Conservation (phyloP, 2,113 vertebrate species). For the Sphaerodactylus townsendi region DNA sequence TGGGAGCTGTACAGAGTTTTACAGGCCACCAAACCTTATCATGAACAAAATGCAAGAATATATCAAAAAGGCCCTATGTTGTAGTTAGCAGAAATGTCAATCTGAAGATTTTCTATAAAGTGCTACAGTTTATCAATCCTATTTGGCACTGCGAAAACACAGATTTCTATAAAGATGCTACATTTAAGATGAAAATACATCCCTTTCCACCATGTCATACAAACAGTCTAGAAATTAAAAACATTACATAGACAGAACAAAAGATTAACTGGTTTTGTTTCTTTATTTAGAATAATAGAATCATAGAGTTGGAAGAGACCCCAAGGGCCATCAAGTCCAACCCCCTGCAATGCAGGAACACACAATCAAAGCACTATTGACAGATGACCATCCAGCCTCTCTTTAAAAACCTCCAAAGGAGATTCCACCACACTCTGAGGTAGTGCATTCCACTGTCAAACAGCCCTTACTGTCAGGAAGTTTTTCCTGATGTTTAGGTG, state of each 20-base stretch:
- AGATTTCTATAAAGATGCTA: neutral
- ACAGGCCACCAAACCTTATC: constrained; percentile 11
- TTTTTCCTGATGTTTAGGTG: too few species aligned
- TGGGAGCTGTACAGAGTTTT: constrained; percentile 21
- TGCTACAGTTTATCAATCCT: neutral
- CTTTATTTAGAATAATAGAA: too few species aligned
- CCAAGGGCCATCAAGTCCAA: too few species aligned
- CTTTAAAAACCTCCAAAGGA: too few species aligned
- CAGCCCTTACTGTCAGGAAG: too few species aligned
- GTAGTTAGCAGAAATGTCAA: neutral
- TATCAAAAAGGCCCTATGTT: neutral
- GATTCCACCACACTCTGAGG: too few species aligned
- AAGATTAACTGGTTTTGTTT: neutral
- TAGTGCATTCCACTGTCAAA: too few species aligned
- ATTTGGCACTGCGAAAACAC: neutral
- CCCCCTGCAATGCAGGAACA: too few species aligned
- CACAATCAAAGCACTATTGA: too few species aligned
- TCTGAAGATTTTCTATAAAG: neutral
- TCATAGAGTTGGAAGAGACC: too few species aligned
- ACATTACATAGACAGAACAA: neutral
- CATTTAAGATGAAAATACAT: neutral
- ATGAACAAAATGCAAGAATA: neutral
- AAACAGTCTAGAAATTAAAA: neutral
- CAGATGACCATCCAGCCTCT: too few species aligned
- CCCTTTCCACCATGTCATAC: neutral